Evolutionary conservation across 2,113 vertebrate species (phyloP), one percentile per base, ranked within the genome.

Genomic region (Cyrtonyx montezumae): DNA sequence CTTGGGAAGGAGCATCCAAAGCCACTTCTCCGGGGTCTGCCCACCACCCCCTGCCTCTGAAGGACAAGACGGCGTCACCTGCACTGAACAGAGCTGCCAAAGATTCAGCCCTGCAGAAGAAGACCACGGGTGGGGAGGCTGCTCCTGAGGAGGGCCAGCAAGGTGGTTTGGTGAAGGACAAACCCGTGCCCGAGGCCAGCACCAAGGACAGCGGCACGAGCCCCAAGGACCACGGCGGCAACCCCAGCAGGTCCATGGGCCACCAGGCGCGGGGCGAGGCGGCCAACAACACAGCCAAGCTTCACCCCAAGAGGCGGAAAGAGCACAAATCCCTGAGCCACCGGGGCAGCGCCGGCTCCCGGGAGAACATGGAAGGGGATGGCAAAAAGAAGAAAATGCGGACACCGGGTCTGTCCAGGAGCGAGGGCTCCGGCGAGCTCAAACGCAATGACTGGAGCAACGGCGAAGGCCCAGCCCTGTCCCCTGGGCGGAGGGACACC

Each of bases 351-450:
- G 96, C 97, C 0, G 96, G 97, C 34, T 98, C 98, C 79, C 96
- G 98, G 25, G 99, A 99, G 94, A 99, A 98, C 92, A 86, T 98
- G 30, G 97, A 97, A 19, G 94, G 97, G 25, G 98, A 98, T 0
- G 97, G 97, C 8, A 98, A 98, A 76, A 97, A 98, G 94, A 99
- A 98, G 92, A 99, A 98, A 92, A 94, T 97, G 58, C 97, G 97
- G 21, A 26, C 61, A 0, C 67, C 61, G 0, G 97, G 95, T 36
- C 96, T 97, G 0, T 95, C 69, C 26, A 98, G 98, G 90, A 97
- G 92, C 6, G 97, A 98, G 65, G 94, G 97, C 32, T 2, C 79
- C 0, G 65, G 96, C 0, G 88, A 97, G 92, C 97, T 97, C 49
- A 98, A 97, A 55, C 98, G 96, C 63, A 49, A 93, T 2, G 94